A percentile compares a stretch with the other conserved stretches of the same genome.
phyloP scores from a whole-genome alignment of 2,797 vertebrate genomes.

The Schizopygopsis malacanthus region DNA sequence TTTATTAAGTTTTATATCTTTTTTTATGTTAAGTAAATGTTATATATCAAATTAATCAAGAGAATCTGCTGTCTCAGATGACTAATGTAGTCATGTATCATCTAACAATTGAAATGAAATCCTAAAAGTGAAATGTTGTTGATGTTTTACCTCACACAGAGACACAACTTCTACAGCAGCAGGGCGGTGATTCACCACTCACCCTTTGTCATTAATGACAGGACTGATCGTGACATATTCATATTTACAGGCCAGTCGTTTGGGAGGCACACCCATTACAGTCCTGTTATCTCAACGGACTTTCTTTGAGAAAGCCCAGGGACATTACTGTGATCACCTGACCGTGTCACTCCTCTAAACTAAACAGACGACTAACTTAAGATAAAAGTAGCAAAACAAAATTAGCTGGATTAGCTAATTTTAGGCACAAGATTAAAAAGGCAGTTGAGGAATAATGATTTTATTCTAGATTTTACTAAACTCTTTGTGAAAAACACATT shows the following conservation, averaged over 20 bases:
- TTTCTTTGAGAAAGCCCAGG: not conserved
- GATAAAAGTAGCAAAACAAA: not conserved
- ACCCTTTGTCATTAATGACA: slow-evolving; percentile 3
- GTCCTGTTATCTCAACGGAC: slow-evolving; percentile 22
- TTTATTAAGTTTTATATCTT: not conserved
- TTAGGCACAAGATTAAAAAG: not conserved
- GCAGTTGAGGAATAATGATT: not conserved
- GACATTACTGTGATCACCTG: not conserved
- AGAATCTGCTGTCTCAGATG: not conserved
- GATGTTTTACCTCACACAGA: not conserved
- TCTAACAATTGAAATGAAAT: not conserved
- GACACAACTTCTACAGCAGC: not conserved
- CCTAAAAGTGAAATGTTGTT: not conserved
- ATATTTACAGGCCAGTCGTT: slow-evolving; percentile 5
- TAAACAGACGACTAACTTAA: not conserved
- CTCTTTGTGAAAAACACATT: not conserved
- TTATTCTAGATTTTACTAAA: not conserved
- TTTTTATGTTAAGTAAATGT: not conserved
- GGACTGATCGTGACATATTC: slow-evolving; percentile 24
- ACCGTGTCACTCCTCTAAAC: not conserved
- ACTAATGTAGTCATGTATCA: not conserved
- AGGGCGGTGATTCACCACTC: not conserved
- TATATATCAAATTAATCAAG: not conserved
- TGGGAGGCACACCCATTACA: slow-evolving; percentile 20
- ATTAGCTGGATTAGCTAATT: not conserved